These are phyloP conservation scores for Cardiocondyla obscurior DNA, from an alignment of 1,140 invertebrate species.

Conservation along the genomic window DNA sequence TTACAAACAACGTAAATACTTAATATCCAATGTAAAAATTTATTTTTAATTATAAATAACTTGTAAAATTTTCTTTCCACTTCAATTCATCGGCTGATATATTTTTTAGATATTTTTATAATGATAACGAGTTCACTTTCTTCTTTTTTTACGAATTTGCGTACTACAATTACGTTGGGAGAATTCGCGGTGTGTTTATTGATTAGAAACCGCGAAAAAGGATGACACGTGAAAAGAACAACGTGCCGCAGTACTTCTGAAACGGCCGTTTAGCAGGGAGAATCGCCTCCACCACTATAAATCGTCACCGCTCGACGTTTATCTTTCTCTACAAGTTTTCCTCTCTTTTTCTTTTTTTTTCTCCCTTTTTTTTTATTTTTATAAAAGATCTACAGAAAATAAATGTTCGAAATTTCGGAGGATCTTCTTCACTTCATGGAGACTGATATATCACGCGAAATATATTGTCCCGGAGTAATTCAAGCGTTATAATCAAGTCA, in stretches of 20 bases:
- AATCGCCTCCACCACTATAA: neutral
- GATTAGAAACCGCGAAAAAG: neutral
- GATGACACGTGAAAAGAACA: slow-evolving; percentile 9
- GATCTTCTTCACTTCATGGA: neutral
- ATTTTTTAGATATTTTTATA: neutral
- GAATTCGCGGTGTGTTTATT: slow-evolving; percentile 19
- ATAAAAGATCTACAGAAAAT: neutral
- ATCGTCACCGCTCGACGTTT: slow-evolving; percentile 6
- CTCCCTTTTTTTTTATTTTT: slow-evolving; percentile 28
- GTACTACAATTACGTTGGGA: slow-evolving; percentile 3
- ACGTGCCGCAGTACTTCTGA: neutral
- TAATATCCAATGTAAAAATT: too few relatives aligned
- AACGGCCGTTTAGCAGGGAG: slow-evolving; percentile 17
- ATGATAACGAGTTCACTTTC: neutral
- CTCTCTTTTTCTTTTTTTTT: too few relatives aligned
- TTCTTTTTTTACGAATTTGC: too few relatives aligned
- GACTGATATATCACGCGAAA: neutral
- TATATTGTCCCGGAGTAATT: neutral
- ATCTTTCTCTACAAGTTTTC: neutral
- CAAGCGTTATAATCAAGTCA: neutral
- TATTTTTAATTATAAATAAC: too few relatives aligned
- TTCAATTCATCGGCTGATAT: neutral
- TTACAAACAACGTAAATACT: too few relatives aligned
- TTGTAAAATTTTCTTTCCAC: neutral
- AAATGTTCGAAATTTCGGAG: neutral